Percentiles rank a stretch among this genome's conserved stretches.
Conservation (phyloP, 2,888 invertebrate species). For the Trichogramma dendrolimi region DNA sequence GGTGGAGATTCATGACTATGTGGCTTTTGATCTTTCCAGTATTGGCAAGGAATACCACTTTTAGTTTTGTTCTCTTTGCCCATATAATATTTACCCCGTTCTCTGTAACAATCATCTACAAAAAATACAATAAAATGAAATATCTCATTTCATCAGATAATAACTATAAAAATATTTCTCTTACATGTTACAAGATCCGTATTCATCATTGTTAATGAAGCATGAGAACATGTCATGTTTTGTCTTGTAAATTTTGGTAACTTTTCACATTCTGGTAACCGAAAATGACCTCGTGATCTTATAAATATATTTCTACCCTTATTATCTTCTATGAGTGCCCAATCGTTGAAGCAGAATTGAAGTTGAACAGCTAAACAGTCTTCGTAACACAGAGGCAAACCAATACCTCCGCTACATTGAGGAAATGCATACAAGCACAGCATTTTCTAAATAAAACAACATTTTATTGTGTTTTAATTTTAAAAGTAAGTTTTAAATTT, state of each 20-base stretch:
- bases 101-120: slow-evolving; percentile 78
- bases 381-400: slow-evolving; percentile 83
- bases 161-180: slow-evolving; percentile 43
- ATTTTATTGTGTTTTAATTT: not conserved
- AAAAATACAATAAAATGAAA: slow-evolving; percentile 26
- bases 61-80: slow-evolving; percentile 82
- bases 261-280: slow-evolving; percentile 79
- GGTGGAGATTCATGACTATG: slow-evolving; percentile 86
- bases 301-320: slow-evolving; percentile 74
- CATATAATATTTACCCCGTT: slow-evolving; percentile 85
- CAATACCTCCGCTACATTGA: slow-evolving; percentile 70
- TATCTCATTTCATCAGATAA: slow-evolving; percentile 6
- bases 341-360: slow-evolving; percentile 89
- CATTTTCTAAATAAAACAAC: slow-evolving; percentile 59
- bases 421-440: slow-evolving; percentile 92
- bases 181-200: slow-evolving; percentile 76
- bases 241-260: slow-evolving; percentile 69
- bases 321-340: slow-evolving; percentile 86
- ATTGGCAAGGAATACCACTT: slow-evolving; percentile 79
- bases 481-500: not conserved
- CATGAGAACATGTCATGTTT: slow-evolving; percentile 72
- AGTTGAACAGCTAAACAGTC: slow-evolving; percentile 88
- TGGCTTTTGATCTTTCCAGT: slow-evolving; percentile 84
- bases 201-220: slow-evolving; percentile 78
- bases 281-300: slow-evolving; percentile 79